A percentile compares a stretch with the other conserved stretches of the same genome.
phyloP scores from a whole-genome alignment of 2,888 invertebrate genomes.

The Volucella zonaria region DNA sequence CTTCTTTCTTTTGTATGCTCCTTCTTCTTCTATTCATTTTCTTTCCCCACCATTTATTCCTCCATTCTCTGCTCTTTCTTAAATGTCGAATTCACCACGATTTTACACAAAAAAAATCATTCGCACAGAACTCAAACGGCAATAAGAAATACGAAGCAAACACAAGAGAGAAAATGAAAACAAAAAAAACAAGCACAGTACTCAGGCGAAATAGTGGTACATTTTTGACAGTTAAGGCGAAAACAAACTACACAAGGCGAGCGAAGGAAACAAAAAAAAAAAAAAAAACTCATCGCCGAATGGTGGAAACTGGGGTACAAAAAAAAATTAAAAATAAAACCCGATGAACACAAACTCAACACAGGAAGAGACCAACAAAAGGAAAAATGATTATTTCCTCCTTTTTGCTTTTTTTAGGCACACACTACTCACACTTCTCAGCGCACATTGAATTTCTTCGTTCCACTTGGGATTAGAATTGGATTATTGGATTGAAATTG shows the following conservation, averaged over 20 bases:
- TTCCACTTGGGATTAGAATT: constrained; percentile 40
- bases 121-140: neutral
- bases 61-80: constrained; percentile 44
- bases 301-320: neutral
- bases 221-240: constrained; percentile 47
- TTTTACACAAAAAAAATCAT: constrained; percentile 8
- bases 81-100: constrained; percentile 7
- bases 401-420: constrained; percentile 22
- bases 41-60: constrained; percentile 29
- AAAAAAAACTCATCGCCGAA: constrained; percentile 3
- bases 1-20: neutral
- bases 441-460: constrained; percentile 7
- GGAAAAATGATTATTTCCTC: constrained; percentile 38
- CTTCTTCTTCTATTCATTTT: constrained; percentile 11
- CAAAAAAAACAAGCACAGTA: constrained; percentile 1
- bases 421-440: constrained; percentile 55
- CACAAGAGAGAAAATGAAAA: neutral
- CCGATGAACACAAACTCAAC: constrained; percentile 22
- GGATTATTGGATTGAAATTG: constrained; percentile 21
- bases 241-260: neutral
- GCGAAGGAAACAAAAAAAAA: neutral
- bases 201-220: constrained; percentile 21
- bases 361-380: constrained; percentile 29
- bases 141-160: neutral
- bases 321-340: constrained; percentile 3